Evolutionary conservation across 2,888 invertebrate species (phyloP).

Genomic region (Ichneumoninae sp.): DNA sequence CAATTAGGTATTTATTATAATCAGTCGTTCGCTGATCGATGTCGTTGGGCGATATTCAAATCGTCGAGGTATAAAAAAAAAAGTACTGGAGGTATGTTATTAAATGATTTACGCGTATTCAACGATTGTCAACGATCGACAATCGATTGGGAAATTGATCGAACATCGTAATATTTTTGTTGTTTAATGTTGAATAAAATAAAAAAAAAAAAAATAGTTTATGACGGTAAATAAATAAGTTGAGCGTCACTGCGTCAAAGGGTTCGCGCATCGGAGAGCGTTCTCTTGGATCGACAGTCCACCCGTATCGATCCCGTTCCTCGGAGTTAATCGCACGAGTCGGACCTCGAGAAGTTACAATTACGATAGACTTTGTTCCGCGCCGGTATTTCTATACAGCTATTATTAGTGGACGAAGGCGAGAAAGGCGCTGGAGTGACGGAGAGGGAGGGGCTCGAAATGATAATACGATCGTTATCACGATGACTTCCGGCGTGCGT

Average conservation of each 20-base stretch:
- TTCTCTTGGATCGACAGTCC: constrained; percentile 49
- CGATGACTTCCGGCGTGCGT: constrained; percentile 65
- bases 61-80: constrained; percentile 22
- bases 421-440: constrained; percentile 7
- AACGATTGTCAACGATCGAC: not conserved
- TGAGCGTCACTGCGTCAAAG: constrained; percentile 50
- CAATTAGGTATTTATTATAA: constrained; percentile 65
- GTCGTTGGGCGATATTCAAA: constrained; percentile 39
- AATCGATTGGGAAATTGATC: not conserved
- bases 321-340: constrained; percentile 53
- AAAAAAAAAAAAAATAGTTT: not conserved
- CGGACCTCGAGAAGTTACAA: constrained; percentile 30
- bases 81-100: not conserved
- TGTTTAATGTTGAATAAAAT: not conserved
- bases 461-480: constrained; percentile 65
- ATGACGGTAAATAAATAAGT: not conserved
- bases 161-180: not conserved
- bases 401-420: constrained; percentile 9
- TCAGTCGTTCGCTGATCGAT: constrained; percentile 55
- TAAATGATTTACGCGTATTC: not conserved
- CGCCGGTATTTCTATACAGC: constrained; percentile 18
- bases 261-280: not conserved
- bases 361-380: constrained; percentile 10
- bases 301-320: constrained; percentile 58
- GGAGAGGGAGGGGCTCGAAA: constrained; percentile 19